Percentiles rank a stretch among this genome's conserved stretches.
These are phyloP conservation scores for Spinus olivaceus DNA, from an alignment of 2,797 vertebrate genomes.

Conservation along the genomic window DNA sequence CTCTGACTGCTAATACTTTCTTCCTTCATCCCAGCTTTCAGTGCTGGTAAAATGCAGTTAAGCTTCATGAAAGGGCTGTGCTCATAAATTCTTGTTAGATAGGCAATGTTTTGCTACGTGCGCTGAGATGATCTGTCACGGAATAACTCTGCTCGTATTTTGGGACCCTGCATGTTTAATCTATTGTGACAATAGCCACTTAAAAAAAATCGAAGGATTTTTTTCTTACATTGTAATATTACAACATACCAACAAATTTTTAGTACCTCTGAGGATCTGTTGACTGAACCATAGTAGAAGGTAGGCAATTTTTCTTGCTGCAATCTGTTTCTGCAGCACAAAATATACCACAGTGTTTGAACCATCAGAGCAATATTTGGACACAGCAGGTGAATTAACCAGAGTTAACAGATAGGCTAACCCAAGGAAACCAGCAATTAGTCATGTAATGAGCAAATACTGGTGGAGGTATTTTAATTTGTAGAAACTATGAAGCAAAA, in stretches of 20 bases:
- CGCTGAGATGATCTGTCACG: fast-evolving
- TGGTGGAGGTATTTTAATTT: neutral
- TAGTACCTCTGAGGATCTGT: neutral
- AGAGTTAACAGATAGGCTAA: neutral
- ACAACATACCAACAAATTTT: neutral
- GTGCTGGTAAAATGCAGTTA: neutral
- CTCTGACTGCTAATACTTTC: neutral
- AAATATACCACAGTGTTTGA: neutral
- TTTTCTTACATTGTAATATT: neutral
- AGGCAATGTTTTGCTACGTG: neutral
- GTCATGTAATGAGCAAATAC: neutral
- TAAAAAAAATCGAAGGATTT: neutral
- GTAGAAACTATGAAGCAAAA: neutral
- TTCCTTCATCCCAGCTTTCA: neutral
- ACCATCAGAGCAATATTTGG: neutral
- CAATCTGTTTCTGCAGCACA: neutral
- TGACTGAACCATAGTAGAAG: neutral
- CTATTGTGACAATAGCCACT: neutral
- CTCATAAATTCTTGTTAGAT: neutral
- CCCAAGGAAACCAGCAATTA: neutral
- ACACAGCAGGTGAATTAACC: neutral
- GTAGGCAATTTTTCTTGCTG: neutral
- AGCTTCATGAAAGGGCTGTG: neutral
- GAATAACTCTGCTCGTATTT: neutral
- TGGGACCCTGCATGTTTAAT: neutral